phyloP scores from a whole-genome alignment of 2,888 invertebrate species.

The Sympetrum striolatum region DNA sequence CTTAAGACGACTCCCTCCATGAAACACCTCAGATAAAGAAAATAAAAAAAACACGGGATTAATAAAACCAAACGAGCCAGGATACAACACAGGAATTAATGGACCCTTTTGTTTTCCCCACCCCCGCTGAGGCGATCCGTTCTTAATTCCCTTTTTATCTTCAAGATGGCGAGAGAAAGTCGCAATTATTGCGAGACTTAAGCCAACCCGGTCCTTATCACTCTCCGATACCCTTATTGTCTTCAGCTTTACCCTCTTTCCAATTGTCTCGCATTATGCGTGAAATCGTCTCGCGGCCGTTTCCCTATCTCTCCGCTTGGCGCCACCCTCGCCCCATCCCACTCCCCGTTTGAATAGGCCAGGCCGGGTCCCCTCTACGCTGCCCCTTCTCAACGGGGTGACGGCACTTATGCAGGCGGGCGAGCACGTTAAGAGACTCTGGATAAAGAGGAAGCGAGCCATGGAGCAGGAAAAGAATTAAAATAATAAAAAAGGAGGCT shows the following conservation, averaged over 20 bases:
- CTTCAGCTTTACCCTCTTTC: neutral
- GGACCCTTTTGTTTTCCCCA: neutral
- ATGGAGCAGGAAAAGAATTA: neutral
- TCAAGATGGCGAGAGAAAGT: conserved; percentile 6
- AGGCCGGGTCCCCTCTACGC: neutral
- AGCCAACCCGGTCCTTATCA: conserved; percentile 4
- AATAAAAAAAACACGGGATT: neutral
- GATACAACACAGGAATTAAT: neutral
- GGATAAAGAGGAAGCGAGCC: neutral
- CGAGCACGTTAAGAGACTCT: conserved; percentile 8
- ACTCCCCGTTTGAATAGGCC: neutral
- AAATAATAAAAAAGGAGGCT: neutral
- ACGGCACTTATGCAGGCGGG: conserved; percentile 9
- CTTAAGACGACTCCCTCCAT: neutral
- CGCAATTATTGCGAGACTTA: conserved; percentile 21
- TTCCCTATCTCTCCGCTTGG: conserved; percentile 1
- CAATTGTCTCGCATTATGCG: conserved; percentile 38
- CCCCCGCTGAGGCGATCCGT: neutral
- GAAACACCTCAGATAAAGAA: neutral
- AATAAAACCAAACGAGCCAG: neutral
- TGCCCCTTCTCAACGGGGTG: neutral
- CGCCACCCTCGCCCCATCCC: neutral
- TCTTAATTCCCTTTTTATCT: neutral
- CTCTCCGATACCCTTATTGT: conserved; percentile 25
- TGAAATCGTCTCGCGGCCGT: conserved; percentile 31